A percentile compares a stretch with the other conserved stretches of the same genome.
Evolutionary conservation across 2,113 vertebrate species (phyloP).

Genomic region (Rhipidura dahli): DNA sequence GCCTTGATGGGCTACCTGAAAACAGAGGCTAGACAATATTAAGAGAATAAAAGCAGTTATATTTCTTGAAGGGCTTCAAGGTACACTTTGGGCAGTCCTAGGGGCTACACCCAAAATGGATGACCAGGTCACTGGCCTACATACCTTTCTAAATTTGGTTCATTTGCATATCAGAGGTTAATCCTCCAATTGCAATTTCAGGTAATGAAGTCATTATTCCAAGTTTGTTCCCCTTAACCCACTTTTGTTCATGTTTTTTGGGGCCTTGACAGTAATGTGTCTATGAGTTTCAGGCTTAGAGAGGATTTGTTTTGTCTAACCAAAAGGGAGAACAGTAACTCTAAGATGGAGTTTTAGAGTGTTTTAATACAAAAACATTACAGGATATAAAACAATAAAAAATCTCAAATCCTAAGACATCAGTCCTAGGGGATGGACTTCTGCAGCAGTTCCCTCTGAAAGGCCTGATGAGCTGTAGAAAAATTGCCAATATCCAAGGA

Average conservation of each 20-base stretch:
- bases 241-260: neutral
- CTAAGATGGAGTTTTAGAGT: neutral
- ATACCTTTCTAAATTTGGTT: neutral
- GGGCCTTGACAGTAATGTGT: neutral
- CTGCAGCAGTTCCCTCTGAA: neutral
- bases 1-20: neutral
- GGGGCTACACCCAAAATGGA: neutral
- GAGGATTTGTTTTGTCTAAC: neutral
- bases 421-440: neutral
- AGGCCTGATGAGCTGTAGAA: neutral
- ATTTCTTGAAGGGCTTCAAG: neutral
- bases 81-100: neutral
- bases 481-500: slow-evolving; percentile 7
- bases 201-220: neutral
- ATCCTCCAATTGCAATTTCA: neutral
- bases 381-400: neutral
- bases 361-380: neutral
- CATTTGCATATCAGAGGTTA: neutral
- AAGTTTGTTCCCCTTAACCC: neutral
- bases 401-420: neutral
- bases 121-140: neutral
- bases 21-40: neutral
- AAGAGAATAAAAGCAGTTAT: neutral
- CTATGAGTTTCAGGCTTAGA: neutral
- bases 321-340: neutral